These are phyloP conservation scores for Orthosia gracilis DNA, from an alignment of 2,888 invertebrate species.

Conservation along the genomic window DNA sequence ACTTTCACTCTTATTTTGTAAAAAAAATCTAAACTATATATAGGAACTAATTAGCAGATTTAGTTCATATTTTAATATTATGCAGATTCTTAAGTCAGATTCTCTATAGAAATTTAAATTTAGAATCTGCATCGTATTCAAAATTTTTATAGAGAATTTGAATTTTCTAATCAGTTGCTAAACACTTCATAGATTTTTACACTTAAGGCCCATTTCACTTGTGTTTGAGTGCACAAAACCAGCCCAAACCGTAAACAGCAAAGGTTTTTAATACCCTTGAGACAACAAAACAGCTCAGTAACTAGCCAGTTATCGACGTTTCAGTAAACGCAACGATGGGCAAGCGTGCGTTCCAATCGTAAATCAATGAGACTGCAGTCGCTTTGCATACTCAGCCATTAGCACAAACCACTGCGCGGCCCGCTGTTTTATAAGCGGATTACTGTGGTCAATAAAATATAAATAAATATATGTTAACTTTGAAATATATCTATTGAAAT, in stretches of 20 bases:
- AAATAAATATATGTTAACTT: slow-evolving; percentile 15
- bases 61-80: too few relatives aligned
- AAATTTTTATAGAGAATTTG: too few relatives aligned
- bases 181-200: too few relatives aligned
- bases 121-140: too few relatives aligned
- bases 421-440: slow-evolving; percentile 61
- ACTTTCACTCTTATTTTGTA: too few relatives aligned
- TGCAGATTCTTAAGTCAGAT: too few relatives aligned
- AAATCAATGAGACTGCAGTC: slow-evolving; percentile 81
- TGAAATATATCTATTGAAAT: neutral
- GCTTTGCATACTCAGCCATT: slow-evolving; percentile 80
- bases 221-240: neutral
- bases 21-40: too few relatives aligned
- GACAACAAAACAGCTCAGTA: slow-evolving; percentile 29
- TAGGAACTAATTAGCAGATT: too few relatives aligned
- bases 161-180: too few relatives aligned
- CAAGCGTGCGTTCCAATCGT: slow-evolving; percentile 76
- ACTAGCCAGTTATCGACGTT: slow-evolving; percentile 48
- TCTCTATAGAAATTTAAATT: too few relatives aligned
- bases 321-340: slow-evolving; percentile 45
- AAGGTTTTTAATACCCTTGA: slow-evolving; percentile 11
- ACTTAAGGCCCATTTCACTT: neutral
- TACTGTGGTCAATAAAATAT: slow-evolving; percentile 35
- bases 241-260: neutral
- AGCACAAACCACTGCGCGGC: slow-evolving; percentile 76